Conservation (phyloP, 2,888 invertebrate genomes). For the Eupithecia tripunctaria region DNA sequence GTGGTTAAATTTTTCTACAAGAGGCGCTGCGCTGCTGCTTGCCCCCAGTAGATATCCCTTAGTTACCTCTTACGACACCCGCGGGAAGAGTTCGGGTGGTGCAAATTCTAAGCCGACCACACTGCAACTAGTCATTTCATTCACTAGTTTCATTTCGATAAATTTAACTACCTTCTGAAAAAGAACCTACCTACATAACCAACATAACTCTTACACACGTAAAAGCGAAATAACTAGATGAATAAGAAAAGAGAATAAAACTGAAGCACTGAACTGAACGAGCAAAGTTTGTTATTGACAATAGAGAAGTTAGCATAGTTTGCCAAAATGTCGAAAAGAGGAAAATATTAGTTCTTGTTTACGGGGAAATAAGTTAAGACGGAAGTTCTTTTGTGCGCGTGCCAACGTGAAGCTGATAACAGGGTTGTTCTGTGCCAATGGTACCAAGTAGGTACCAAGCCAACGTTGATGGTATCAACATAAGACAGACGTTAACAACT, state of each 20-base stretch:
- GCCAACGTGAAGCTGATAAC: background rate
- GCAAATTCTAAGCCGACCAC: no score
- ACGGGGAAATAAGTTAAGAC: background rate
- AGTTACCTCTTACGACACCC: no score
- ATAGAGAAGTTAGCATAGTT: conserved; percentile 21
- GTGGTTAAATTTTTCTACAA: no score
- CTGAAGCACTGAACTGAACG: background rate
- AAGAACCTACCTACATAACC: background rate
- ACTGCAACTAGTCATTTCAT: no score
- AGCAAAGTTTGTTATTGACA: conserved; percentile 39
- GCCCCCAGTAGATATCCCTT: no score
- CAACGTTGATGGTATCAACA: background rate
- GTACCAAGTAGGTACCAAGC: background rate
- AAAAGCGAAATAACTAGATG: background rate
- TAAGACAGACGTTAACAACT: no score
- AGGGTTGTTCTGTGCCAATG: background rate
- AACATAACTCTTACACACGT: background rate
- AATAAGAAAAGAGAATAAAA: conserved; percentile 4
- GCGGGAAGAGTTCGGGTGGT: no score
- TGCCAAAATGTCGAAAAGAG: conserved; percentile 2
- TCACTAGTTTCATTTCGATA: background rate
- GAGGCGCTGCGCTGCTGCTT: no score
- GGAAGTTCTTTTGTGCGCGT: background rate
- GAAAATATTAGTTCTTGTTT: conserved; percentile 1
- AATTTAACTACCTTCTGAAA: background rate